Percentiles rank a stretch among this genome's conserved stretches.
phyloP scores from a whole-genome alignment of 2,797 vertebrate genomes.

The Nannoperca obscura region DNA sequence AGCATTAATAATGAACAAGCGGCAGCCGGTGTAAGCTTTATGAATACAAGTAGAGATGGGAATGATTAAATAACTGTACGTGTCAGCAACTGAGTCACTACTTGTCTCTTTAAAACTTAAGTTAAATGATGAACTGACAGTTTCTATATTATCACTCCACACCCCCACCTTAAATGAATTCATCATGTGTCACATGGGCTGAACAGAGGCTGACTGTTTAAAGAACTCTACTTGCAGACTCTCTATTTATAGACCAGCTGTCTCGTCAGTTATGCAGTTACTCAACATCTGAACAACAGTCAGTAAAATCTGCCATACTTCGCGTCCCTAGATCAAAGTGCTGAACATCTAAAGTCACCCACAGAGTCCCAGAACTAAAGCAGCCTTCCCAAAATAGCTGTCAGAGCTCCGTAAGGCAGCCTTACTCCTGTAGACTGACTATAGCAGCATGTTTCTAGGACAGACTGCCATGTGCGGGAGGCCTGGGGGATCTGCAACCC shows the following conservation, averaged over 20 bases:
- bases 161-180: slow-evolving; percentile 44
- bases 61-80: slow-evolving; percentile 56
- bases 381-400: slow-evolving; percentile 69
- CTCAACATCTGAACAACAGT: slow-evolving; percentile 61
- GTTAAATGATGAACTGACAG: slow-evolving; percentile 66
- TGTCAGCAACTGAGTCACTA: slow-evolving; percentile 62
- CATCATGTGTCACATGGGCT: slow-evolving; percentile 35
- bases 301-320: slow-evolving; percentile 60
- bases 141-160: slow-evolving; percentile 50
- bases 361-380: slow-evolving; percentile 70
- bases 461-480: slow-evolving; percentile 58
- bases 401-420: slow-evolving; percentile 56
- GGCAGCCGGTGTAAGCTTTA: slow-evolving; percentile 54
- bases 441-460: slow-evolving; percentile 72
- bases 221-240: slow-evolving; percentile 40
- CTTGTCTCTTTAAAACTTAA: slow-evolving; percentile 54
- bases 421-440: slow-evolving; percentile 50
- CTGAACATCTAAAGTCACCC: slow-evolving; percentile 72
- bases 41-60: slow-evolving; percentile 36
- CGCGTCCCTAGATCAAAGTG: slow-evolving; percentile 64
- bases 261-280: slow-evolving; percentile 60
- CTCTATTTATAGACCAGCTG: slow-evolving; percentile 63
- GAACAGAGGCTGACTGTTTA: slow-evolving; percentile 32
- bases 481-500: slow-evolving; percentile 65
- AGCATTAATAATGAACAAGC: slow-evolving; percentile 57